Base-by-base conservation (phyloP, 2,113 vertebrate species). In the Cyprinus carpio region DNA sequence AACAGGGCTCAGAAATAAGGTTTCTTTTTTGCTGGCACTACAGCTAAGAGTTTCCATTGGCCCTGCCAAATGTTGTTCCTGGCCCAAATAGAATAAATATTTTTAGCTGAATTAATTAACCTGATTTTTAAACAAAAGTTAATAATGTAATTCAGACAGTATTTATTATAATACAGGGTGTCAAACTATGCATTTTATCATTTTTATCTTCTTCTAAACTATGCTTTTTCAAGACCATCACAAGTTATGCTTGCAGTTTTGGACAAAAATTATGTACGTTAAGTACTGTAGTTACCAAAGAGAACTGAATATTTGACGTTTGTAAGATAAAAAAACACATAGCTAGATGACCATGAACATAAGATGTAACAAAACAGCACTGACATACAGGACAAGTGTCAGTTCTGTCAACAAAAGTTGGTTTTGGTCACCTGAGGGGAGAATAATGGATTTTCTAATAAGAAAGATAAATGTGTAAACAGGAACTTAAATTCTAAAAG, bases 381-480 rank as follows among this genome's bases (percentile, higher is more conserved):
- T 46, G 43, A 46, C 43, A 10, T 46, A 46, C 43, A 46, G 9
- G 9, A 2, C 43, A 46, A 46, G 43, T 18, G 65, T 71, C 67
- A 37, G 18, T 71, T 71, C 69, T 40, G 10, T 88, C 75, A 94
- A 93, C 34, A 91, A 90, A 81, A 95, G 88, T 85, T 95, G 25
- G 91, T n/a, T n/a, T n/a, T n/a, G 34, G 34, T 34, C 86, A 93
- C 67, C 0, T 92, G 91, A 25, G 93, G 93, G n/a, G 20, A 94
- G 91, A 71, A 94, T 60, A n/a, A 93, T 86, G 4, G 90, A 88
- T 31, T 93, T 92, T 93, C n/a, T n/a, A 95, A 67, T 65, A 46
- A 82, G 25, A 62, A 56, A 65, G n/a, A 75, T 34, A 34, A 69
- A 16, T 3, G 37, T 46, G 37, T n/a, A 74, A 75, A 75, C 71